Evolutionary conservation across 2,797 vertebrate species (phyloP).

Genomic region (Margarornis squamiger): DNA sequence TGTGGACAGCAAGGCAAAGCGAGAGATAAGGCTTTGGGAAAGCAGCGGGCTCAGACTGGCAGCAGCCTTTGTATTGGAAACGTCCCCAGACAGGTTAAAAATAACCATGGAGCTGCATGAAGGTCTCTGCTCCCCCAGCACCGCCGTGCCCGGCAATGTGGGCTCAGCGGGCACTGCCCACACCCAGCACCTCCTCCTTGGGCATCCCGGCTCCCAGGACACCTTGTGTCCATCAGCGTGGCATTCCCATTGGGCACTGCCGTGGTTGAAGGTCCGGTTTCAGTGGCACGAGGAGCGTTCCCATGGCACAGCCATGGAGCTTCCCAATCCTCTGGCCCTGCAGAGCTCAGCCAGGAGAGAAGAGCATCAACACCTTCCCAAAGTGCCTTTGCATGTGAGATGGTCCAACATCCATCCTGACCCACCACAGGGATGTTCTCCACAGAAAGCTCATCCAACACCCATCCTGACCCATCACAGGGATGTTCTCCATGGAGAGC

Average conservation of each 20-base stretch:
- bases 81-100: constrained; percentile 58
- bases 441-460: too few relatives aligned
- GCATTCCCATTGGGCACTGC: rapidly evolving
- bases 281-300: rapidly evolving
- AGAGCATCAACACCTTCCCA: not conserved
- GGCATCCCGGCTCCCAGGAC: not conserved
- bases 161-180: too few relatives aligned
- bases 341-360: not conserved
- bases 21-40: constrained; percentile 56
- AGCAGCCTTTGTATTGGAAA: constrained; percentile 16
- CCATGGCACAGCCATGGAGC: rapidly evolving
- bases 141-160: too few relatives aligned
- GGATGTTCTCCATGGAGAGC: too few relatives aligned
- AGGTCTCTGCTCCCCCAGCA: too few relatives aligned
- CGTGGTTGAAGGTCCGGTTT: not conserved
- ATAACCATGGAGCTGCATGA: not conserved
- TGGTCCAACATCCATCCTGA: not conserved
- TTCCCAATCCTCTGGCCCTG: not conserved
- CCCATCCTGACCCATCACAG: not conserved
- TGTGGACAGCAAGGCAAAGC: not conserved
- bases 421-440: not conserved
- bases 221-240: not conserved
- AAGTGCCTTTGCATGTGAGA: not conserved
- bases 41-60: constrained; percentile 4
- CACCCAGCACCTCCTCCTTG: too few relatives aligned